Conservation (phyloP, 1,140 invertebrate species). For the Nymphalis io region DNA sequence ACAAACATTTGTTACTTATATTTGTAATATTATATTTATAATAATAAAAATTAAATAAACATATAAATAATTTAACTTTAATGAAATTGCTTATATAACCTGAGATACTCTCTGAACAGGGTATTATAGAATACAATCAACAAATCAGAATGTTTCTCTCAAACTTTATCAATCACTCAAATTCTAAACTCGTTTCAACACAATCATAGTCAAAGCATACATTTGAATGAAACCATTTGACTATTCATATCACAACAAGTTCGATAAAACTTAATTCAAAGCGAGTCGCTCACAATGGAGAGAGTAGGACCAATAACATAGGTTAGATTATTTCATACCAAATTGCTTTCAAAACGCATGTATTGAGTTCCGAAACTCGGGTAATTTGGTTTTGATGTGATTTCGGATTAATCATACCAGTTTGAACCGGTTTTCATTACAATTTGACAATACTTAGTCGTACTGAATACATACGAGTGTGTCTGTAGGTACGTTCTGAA, state of each 20-base stretch:
- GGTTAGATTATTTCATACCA: conserved; percentile 5
- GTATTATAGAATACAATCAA: not conserved
- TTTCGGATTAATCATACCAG: not conserved
- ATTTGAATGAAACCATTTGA: conserved; percentile 7
- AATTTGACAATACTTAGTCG: not conserved
- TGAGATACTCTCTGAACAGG: not conserved
- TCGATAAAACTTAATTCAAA: conserved; percentile 10
- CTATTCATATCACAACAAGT: conserved; percentile 8
- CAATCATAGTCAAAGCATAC: conserved; percentile 1
- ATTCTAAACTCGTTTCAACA: not conserved
- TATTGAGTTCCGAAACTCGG: not conserved
- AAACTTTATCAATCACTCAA: conserved; percentile 3
- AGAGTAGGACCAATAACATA: not conserved
- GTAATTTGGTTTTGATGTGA: conserved; percentile 10
- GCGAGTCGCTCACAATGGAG: not conserved
- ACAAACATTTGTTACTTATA: too few relatives aligned
- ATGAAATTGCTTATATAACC: too few relatives aligned
- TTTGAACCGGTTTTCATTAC: not conserved
- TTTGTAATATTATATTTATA: too few relatives aligned
- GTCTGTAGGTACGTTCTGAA: not conserved
- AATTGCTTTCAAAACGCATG: conserved; percentile 13
- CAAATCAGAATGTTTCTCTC: not conserved
- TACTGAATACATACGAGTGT: too few relatives aligned
- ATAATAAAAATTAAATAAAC: too few relatives aligned
- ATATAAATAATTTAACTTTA: too few relatives aligned